These are phyloP conservation scores for Lutjanus erythropterus DNA, from an alignment of 2,113 vertebrate genomes.

Conservation along the genomic window DNA sequence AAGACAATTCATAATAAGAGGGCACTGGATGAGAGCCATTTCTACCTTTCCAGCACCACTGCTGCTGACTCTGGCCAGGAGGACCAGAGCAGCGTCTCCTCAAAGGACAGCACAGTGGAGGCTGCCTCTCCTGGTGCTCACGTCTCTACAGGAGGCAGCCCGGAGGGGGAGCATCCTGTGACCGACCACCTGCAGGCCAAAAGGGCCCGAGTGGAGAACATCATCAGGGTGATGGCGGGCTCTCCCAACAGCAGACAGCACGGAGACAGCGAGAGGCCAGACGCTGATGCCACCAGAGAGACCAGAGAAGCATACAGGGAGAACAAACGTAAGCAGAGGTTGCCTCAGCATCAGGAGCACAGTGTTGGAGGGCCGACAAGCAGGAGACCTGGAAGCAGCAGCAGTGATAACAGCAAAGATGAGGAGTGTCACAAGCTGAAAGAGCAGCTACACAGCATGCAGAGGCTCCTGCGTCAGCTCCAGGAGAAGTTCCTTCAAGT, in stretches of 20 bases:
- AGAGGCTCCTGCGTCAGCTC: slow-evolving; percentile 88
- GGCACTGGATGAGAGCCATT: slow-evolving; percentile 79
- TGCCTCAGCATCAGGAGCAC: slow-evolving; percentile 87
- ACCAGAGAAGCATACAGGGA: slow-evolving; percentile 76
- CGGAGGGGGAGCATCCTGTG: slow-evolving; percentile 80
- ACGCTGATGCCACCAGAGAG: slow-evolving; percentile 64
- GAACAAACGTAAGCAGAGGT: slow-evolving; percentile 89
- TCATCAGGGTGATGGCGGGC: slow-evolving; percentile 90
- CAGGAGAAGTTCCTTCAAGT: slow-evolving; percentile 90
- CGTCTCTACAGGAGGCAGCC: slow-evolving; percentile 61
- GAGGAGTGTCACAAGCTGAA: slow-evolving; percentile 88
- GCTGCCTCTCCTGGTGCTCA: slow-evolving; percentile 68
- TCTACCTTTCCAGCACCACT: slow-evolving; percentile 79
- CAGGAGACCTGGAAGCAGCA: slow-evolving; percentile 48
- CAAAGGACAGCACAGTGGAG: slow-evolving; percentile 75
- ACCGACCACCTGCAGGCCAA: slow-evolving; percentile 90
- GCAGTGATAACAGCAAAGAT: slow-evolving; percentile 53
- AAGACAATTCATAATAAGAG: slow-evolving; percentile 82
- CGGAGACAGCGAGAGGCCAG: slow-evolving; percentile 66
- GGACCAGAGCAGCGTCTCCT: slow-evolving; percentile 73
- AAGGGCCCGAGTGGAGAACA: slow-evolving; percentile 94
- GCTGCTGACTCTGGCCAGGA: slow-evolving; percentile 77
- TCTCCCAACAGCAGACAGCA: slow-evolving; percentile 77
- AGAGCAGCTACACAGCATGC: slow-evolving; percentile 91
- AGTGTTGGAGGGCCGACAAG: slow-evolving; percentile 1